Base-by-base conservation (phyloP, 2,113 vertebrate species). In the Poecile atricapillus region DNA sequence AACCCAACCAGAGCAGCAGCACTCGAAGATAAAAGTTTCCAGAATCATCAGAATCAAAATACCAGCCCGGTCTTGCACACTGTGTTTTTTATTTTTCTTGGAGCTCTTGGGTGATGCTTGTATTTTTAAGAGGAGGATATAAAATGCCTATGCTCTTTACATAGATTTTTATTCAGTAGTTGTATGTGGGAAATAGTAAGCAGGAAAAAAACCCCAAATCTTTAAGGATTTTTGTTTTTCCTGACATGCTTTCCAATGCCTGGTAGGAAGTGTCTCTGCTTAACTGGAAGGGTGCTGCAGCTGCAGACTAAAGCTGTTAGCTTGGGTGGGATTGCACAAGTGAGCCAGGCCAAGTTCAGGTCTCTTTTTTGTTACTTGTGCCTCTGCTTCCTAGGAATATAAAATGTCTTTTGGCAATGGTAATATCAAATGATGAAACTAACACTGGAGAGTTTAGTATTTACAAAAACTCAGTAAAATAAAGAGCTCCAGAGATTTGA, bases 401-500 rank as follows among this genome's bases (percentile, higher is more conserved):
- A 33, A 37, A 49, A 85, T 81, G 37, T 93, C 52, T 91, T 90
- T 89, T 93, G 83, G 64, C 60, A 58, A 31, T 37, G 30, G 55
- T 82, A 53, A 41, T 77, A 49, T 46, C 50, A 60, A 73, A 59
- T 91, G 58, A 77, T 74, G 75, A 78, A 87, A 60, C 49, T 67
- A 84, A 81, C 52, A 35, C 75, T 84, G 68, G 69, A 82, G 84
- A 67, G 62, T 84, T 96, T 79, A 77, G 80, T 95, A 95, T 97
- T 96, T 94, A 93, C 88, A 94, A 88, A 93, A 93, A 80, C 58
- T 92, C 78, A 60, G 90, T 93, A 88, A 96, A 96, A 90, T 81
- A 91, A 92, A 90, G 67, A 93, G 74, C 59, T 55, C 88, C 78
- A 92, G 94, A 90, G 84, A 82, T 93, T 81, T 90, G 71, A 87